A percentile compares a stretch with the other conserved stretches of the same genome.
phyloP scores from a whole-genome alignment of 2,113 vertebrate genomes.

The Rutilus rutilus region DNA sequence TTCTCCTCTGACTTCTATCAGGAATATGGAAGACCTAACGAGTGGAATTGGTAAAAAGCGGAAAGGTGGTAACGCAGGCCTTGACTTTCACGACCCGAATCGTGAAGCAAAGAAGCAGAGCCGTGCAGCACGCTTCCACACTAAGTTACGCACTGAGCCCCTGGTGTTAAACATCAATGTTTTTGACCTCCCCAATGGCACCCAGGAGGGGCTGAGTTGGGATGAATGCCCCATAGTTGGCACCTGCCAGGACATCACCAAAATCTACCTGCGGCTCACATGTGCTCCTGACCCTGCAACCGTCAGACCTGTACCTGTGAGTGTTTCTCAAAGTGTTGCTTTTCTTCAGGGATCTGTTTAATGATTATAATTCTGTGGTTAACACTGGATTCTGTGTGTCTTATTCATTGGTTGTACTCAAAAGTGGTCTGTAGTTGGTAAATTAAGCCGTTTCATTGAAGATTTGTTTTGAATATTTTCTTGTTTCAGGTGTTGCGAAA shows the following conservation, averaged over 20 bases:
- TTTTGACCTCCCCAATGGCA: slow-evolving; percentile 73
- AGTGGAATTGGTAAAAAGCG: slow-evolving; percentile 75
- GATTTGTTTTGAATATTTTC: not conserved
- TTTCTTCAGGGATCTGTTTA: not conserved
- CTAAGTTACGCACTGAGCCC: slow-evolving; percentile 86
- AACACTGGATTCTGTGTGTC: not conserved
- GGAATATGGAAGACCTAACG: slow-evolving; percentile 74
- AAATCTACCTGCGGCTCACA: slow-evolving; percentile 88
- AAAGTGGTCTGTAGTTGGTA: not conserved
- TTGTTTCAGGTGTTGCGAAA: slow-evolving; percentile 82
- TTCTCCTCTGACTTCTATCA: slow-evolving; percentile 26
- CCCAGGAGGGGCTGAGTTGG: slow-evolving; percentile 86
- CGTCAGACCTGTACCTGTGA: slow-evolving; percentile 85
- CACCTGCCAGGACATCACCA: slow-evolving; percentile 88
- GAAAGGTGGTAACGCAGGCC: slow-evolving; percentile 77
- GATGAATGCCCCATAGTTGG: slow-evolving; percentile 90
- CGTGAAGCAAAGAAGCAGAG: slow-evolving; percentile 89
- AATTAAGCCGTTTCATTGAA: not conserved
- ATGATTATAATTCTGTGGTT: not conserved
- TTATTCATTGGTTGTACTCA: not conserved
- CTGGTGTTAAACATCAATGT: slow-evolving; percentile 85
- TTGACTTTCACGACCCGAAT: slow-evolving; percentile 88
- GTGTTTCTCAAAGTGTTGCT: slow-evolving; percentile 38
- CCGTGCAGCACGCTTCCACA: slow-evolving; percentile 88
- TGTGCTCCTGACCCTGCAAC: slow-evolving; percentile 89